Evolutionary conservation across 30 jellyfish, hydroid and myxozoan genomes (phyloP).

Genomic region (Aurelia sp.): DNA sequence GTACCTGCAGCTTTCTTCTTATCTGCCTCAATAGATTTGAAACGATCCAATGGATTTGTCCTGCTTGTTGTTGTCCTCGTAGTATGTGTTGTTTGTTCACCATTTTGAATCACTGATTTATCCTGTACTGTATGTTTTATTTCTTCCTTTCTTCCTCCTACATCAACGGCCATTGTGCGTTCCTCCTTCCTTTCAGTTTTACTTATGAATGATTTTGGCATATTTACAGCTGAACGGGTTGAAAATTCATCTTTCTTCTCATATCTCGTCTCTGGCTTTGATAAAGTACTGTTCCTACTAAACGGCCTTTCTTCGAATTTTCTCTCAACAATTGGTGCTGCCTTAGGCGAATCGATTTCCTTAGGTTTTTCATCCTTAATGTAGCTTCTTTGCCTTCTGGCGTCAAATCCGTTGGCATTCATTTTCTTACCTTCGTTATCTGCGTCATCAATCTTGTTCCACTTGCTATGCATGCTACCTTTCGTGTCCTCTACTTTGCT

Average conservation of each 20-base stretch:
- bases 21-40: constrained; percentile 14
- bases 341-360: background rate
- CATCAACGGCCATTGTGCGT: constrained; percentile 27
- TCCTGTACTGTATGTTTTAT: constrained; percentile 14
- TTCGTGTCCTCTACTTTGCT: background rate
- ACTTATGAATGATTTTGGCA: constrained; percentile 28
- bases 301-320: background rate
- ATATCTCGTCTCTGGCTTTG: constrained; percentile 16
- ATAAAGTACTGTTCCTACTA: background rate
- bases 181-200: constrained; percentile 54
- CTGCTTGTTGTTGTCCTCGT: constrained; percentile 48
- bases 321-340: background rate
- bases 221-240: constrained; percentile 23
- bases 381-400: background rate
- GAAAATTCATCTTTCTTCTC: constrained; percentile 12
- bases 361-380: constrained; percentile 2
- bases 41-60: constrained; percentile 44
- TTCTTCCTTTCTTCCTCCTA: constrained; percentile 29
- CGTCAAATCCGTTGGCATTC: background rate
- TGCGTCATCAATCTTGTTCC: background rate
- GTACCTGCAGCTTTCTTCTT: constrained; percentile 49
- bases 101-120: constrained; percentile 31
- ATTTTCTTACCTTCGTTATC: background rate
- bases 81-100: constrained; percentile 22
- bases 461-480: background rate